These are phyloP conservation scores for Pectinophora gossypiella DNA, from an alignment of 1,140 invertebrate genomes.

Conservation along the genomic window DNA sequence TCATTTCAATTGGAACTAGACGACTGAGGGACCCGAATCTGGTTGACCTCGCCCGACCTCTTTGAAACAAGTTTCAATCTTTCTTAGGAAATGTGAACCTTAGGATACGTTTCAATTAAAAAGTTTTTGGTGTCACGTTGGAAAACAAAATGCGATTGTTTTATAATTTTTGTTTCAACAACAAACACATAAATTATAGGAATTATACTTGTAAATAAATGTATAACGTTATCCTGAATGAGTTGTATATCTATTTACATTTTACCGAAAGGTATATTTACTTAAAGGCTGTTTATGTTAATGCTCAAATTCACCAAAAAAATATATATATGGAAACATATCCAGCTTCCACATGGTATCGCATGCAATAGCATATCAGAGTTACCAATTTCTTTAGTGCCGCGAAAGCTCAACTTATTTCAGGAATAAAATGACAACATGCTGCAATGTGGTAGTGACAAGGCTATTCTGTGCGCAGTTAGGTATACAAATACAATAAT, in stretches of 20 bases:
- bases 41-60: constrained; percentile 4
- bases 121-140: constrained; percentile 29
- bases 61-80: constrained; percentile 20
- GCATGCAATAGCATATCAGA: no score
- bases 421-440: neutral
- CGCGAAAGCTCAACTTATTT: neutral
- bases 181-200: no score
- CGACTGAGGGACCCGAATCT: constrained; percentile 10
- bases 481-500: neutral
- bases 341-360: no score
- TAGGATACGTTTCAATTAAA: constrained; percentile 26
- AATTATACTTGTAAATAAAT: no score
- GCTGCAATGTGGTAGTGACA: neutral
- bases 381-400: no score
- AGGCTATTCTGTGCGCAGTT: neutral
- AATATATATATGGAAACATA: no score
- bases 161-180: constrained; percentile 5
- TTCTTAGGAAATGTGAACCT: constrained; percentile 12
- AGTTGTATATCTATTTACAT: no score
- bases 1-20: constrained; percentile 32
- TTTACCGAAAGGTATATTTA: no score
- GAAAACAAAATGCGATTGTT: constrained; percentile 16
- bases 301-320: no score
- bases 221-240: no score
- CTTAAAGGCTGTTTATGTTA: no score